Base-by-base conservation (phyloP, 2,888 invertebrate genomes). In the Apodemia zela region DNA sequence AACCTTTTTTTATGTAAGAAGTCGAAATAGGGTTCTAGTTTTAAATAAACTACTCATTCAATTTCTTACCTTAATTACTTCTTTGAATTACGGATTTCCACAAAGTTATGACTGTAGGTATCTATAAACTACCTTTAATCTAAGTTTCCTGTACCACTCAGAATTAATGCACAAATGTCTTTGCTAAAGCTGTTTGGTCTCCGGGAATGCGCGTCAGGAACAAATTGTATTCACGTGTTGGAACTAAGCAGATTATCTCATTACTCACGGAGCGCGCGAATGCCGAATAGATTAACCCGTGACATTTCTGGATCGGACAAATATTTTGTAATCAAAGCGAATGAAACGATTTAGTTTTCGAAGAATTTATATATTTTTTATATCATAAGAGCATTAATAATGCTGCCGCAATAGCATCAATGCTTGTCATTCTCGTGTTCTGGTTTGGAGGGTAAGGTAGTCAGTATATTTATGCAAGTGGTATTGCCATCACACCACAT, bases 181-280 rank as follows among this genome's bases (percentile, higher is more conserved):
- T 21, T 7, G 11, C 18, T 18, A 51, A 18, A 51, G 7, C 21
- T 11, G 21, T 21, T 51, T 51, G 13, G 51, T 21, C 51, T 18
- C 51, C 4, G 18, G 8, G 18, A 51, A 51, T 51, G 51, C 21
- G 4, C 51, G 51, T 13, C 21, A 13, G 5, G 21, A 21, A 51
- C 51, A 51, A 51, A 21, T 25, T 10, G 51, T 51, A 13, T 51
- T 51, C 51, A 51, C 51, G 5, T 51, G 51, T 51, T 51, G 51
- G 21, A 51, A 13, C 11, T 51, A 18, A 51, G 13, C 18, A 51
- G 51, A 51, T 51, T 51, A 21, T 21, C 18, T 51, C 51, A 51
- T 21, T 51, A 51, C 13, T 51, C 51, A 51, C 49, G 7, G 25
- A 18, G 51, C 51, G 21, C 21, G 21, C 2, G 51, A 51, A 51